Evolutionary conservation across 2,113 vertebrate species (phyloP).

Genomic region (Geothlypis trichas): DNA sequence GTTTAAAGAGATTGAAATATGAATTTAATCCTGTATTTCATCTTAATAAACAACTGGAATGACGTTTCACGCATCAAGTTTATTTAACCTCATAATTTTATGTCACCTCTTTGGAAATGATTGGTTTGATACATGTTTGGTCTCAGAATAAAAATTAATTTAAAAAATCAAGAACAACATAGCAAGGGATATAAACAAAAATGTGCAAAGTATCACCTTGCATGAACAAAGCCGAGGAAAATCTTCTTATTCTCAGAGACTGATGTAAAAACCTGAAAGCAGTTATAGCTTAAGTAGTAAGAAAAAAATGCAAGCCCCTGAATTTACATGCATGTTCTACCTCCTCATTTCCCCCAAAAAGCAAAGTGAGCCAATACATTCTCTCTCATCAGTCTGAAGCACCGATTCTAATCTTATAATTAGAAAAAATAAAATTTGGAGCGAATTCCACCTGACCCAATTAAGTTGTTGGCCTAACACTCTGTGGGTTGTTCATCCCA

Average conservation of each 20-base stretch:
- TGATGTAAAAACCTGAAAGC: neutral
- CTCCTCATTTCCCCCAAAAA: neutral
- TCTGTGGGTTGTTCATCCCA: neutral
- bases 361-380: neutral
- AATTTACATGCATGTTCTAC: neutral
- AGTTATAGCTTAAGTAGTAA: neutral
- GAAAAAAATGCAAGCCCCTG: neutral
- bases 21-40: neutral
- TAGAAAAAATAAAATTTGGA: neutral
- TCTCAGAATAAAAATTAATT: neutral
- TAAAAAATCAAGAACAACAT: neutral
- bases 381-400: neutral
- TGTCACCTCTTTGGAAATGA: neutral
- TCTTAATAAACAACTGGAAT: neutral
- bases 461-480: neutral
- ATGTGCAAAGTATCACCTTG: neutral
- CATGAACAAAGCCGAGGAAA: neutral
- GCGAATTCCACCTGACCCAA: accelerated
- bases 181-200: neutral
- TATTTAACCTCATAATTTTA: neutral
- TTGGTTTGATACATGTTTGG: neutral
- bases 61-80: neutral
- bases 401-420: neutral
- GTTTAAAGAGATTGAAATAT: neutral
- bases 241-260: neutral